Evolutionary conservation across 2,113 vertebrate species (phyloP).

Genomic region (Naja naja): DNA sequence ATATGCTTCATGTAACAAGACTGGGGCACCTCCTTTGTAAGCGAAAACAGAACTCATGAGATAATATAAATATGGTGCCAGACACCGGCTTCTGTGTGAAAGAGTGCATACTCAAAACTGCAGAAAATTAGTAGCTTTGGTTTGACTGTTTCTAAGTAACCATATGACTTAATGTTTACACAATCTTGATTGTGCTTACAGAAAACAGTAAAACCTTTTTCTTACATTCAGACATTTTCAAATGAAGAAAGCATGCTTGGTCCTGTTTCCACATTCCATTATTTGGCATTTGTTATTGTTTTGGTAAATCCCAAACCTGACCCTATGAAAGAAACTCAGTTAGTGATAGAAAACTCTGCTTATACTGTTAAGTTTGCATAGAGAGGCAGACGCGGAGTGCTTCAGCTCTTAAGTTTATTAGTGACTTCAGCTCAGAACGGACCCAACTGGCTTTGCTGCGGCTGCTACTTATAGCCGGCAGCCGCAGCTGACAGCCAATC

Average conservation of each 20-base stretch:
- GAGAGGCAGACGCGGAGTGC: too few relatives aligned
- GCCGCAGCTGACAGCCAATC: too few relatives aligned
- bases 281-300: not conserved
- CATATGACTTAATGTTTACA: slow-evolving; percentile 5
- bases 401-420: too few relatives aligned
- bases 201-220: slow-evolving; percentile 13
- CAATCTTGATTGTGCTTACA: not conserved
- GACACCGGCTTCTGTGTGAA: not conserved
- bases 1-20: not conserved
- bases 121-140: slow-evolving; percentile 46
- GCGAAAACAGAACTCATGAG: not conserved
- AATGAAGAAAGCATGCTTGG: slow-evolving; percentile 9
- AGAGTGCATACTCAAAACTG: not conserved
- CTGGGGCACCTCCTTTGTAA: not conserved
- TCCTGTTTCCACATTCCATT: not conserved
- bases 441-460: too few relatives aligned
- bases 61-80: not conserved
- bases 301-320: not conserved
- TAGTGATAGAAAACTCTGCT: not conserved
- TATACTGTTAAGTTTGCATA: too few relatives aligned
- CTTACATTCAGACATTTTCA: slow-evolving; percentile 29
- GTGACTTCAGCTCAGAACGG: too few relatives aligned
- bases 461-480: too few relatives aligned
- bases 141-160: slow-evolving; percentile 46
- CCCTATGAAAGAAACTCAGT: not conserved